phyloP scores from a whole-genome alignment of 2,888 invertebrate genomes.

The Listrodromus nycthemerus region DNA sequence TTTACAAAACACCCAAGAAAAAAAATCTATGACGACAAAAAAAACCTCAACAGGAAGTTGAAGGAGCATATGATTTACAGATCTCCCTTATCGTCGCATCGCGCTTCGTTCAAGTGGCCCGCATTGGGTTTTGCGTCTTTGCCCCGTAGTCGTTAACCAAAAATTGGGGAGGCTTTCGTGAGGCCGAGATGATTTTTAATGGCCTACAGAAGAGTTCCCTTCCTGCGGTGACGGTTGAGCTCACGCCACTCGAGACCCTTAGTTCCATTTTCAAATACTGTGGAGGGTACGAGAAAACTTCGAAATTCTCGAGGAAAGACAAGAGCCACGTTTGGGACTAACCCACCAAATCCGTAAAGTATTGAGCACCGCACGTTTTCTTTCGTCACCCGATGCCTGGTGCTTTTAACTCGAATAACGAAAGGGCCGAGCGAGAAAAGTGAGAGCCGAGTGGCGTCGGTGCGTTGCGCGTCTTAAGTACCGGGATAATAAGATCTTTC shows the following conservation, averaged over 20 bases:
- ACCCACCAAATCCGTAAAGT: conserved; percentile 49
- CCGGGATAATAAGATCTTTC: conserved; percentile 26
- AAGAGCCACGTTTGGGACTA: conserved; percentile 54
- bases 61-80: conserved; percentile 1
- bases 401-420: conserved; percentile 39
- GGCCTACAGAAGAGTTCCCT: conserved; percentile 12
- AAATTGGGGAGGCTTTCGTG: conserved; percentile 1
- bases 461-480: conserved; percentile 31
- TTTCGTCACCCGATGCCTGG: conserved; percentile 19
- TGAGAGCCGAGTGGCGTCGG: conserved; percentile 7
- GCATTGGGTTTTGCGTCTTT: conserved; percentile 15
- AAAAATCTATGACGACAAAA: neutral
- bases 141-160: neutral
- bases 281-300: conserved; percentile 57
- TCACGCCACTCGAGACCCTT: conserved; percentile 72
- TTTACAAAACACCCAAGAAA: neutral
- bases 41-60: neutral
- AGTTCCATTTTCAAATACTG: conserved; percentile 18
- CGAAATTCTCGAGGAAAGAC: conserved; percentile 59
- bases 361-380: conserved; percentile 48
- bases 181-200: conserved; percentile 68
- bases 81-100: conserved; percentile 1
- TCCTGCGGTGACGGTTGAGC: conserved; percentile 13
- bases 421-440: conserved; percentile 27
- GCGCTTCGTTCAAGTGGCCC: conserved; percentile 3